Evolutionary conservation across 2,797 vertebrate genomes (phyloP).

Genomic region (Rhabdomys pumilio): DNA sequence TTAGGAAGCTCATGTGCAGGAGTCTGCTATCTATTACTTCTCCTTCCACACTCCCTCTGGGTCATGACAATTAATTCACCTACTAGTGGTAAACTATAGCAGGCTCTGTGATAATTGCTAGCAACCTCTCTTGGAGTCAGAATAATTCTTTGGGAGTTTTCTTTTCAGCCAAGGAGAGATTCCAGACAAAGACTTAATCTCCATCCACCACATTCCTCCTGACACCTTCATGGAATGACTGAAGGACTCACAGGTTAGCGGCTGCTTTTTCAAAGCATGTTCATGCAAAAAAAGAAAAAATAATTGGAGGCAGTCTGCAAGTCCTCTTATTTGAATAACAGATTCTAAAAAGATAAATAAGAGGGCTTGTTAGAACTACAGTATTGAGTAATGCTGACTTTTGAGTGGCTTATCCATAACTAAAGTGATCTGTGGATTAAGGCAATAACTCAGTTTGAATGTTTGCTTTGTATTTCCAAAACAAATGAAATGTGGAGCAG

Average conservation of each 20-base stretch:
- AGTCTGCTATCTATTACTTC: slow-evolving; percentile 62
- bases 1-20: slow-evolving; percentile 35
- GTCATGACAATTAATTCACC: slow-evolving; percentile 44
- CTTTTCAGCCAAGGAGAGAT: background rate
- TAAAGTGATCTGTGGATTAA: slow-evolving; percentile 73
- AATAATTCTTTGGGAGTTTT: slow-evolving; percentile 62
- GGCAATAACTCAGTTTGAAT: slow-evolving; percentile 71
- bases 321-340: slow-evolving; percentile 57
- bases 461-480: slow-evolving; percentile 80
- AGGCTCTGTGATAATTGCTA: slow-evolving; percentile 32
- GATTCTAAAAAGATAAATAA: slow-evolving; percentile 11
- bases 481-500: slow-evolving; percentile 72
- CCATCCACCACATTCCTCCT: slow-evolving; percentile 28
- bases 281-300: slow-evolving; percentile 36
- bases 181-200: slow-evolving; percentile 53
- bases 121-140: slow-evolving; percentile 23
- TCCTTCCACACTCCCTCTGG: slow-evolving; percentile 44
- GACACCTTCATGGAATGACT: slow-evolving; percentile 25
- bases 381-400: slow-evolving; percentile 58
- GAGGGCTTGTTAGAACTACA: slow-evolving; percentile 41
- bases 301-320: background rate
- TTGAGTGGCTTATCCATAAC: slow-evolving; percentile 34
- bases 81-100: background rate
- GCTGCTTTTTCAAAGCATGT: slow-evolving; percentile 42
- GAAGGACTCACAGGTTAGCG: background rate